These are phyloP conservation scores for Sycophila sp. DNA, from an alignment of 1,140 invertebrate genomes.

Conservation along the genomic window DNA sequence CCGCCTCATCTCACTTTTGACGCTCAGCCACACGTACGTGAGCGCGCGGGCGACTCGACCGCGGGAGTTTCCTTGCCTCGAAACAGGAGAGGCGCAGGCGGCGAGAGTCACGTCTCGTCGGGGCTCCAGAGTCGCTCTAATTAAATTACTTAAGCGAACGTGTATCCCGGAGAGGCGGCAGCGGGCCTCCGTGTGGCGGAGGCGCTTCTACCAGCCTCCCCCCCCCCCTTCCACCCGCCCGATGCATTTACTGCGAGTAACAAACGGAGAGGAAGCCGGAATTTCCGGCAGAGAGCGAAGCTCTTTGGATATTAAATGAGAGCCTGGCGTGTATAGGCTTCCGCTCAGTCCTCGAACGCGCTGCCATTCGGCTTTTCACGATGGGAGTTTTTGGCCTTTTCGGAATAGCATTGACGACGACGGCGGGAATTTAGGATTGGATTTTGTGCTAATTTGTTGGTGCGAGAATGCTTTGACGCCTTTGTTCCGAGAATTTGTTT, in stretches of 20 bases:
- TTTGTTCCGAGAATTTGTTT: no score
- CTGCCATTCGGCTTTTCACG: not conserved
- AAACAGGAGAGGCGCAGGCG: not conserved
- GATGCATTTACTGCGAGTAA: no score
- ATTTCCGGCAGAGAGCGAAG: not conserved
- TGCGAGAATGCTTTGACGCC: no score
- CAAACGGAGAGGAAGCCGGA: not conserved
- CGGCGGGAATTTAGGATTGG: no score
- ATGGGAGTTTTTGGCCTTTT: no score
- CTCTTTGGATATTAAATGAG: conserved; percentile 38
- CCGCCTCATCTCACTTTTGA: conserved; percentile 10
- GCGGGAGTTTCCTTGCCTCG: conserved; percentile 15
- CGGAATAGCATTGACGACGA: no score
- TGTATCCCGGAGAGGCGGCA: conserved; percentile 49
- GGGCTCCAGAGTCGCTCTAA: conserved; percentile 58
- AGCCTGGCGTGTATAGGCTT: not conserved
- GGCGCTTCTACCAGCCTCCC: no score
- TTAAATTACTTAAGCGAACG: conserved; percentile 64
- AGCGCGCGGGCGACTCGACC: not conserved
- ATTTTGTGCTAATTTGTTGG: no score
- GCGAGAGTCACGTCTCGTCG: conserved; percentile 56
- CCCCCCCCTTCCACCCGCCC: no score
- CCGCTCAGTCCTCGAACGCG: not conserved
- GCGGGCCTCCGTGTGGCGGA: no score
- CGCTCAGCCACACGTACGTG: not conserved